Percentiles rank a stretch among this genome's conserved stretches.
These are phyloP conservation scores for Hippopotamus amphibius DNA, from an alignment of 2,113 vertebrate genomes.

Conservation along the genomic window DNA sequence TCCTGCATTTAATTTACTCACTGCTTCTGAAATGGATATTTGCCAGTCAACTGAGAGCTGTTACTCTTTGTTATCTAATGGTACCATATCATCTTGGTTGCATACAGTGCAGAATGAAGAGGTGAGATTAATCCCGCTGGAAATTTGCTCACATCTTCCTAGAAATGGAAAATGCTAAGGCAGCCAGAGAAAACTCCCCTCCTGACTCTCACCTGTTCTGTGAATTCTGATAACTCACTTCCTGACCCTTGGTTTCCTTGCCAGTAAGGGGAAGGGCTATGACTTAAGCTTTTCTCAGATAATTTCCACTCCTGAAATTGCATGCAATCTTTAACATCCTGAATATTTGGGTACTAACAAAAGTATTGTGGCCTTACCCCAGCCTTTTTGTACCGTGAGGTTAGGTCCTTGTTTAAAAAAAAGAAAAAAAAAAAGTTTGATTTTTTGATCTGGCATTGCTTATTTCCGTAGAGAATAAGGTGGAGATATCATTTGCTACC, in stretches of 20 bases:
- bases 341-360: not conserved
- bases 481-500: not conserved
- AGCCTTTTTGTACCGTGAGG: not conserved
- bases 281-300: not conserved
- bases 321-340: not conserved
- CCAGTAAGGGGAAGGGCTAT: not conserved
- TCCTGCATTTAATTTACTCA: conserved; percentile 60
- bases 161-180: conserved; percentile 35
- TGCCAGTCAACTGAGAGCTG: conserved; percentile 6
- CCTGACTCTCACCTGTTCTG: not conserved
- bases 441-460: not conserved
- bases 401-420: not conserved
- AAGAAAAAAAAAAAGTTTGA: accelerated
- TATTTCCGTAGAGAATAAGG: not conserved
- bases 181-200: not conserved
- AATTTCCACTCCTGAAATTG: not conserved
- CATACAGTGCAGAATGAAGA: conserved; percentile 24
- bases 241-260: not conserved
- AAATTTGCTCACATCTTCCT: conserved; percentile 38
- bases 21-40: conserved; percentile 54
- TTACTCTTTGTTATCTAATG: conserved; percentile 57
- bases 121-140: not conserved
- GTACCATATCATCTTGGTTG: not conserved
- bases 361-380: not conserved
- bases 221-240: conserved; percentile 11